Evolutionary conservation across 2,113 vertebrate genomes (phyloP).

Genomic region (Oncorhynchus tshawytscha): DNA sequence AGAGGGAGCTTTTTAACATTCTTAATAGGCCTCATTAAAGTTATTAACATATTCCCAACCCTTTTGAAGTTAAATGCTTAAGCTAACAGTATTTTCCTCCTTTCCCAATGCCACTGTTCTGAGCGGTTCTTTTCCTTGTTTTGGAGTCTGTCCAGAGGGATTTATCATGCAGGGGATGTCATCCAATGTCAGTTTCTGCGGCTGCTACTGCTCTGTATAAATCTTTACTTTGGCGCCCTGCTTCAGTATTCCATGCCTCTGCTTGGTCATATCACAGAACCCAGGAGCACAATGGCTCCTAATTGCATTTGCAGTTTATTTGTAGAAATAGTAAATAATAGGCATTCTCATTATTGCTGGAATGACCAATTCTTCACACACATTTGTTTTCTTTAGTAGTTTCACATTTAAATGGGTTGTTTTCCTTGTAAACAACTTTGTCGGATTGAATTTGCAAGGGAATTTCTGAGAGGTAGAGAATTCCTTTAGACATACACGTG

Average conservation of each 20-base stretch:
- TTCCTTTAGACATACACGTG: conserved; percentile 1
- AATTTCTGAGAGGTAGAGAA: neutral
- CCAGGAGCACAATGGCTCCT: conserved; percentile 49
- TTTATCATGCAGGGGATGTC: conserved; percentile 72
- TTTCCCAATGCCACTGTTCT: conserved; percentile 24
- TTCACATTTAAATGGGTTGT: too few species aligned
- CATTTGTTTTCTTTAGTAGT: too few species aligned
- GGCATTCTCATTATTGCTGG: conserved; percentile 30
- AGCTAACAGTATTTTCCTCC: neutral
- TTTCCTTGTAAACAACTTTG: neutral
- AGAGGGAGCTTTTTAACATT: too few species aligned
- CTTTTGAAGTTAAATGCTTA: neutral
- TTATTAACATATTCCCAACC: neutral
- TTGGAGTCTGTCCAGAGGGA: conserved; percentile 66
- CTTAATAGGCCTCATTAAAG: neutral
- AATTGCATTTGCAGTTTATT: conserved; percentile 43
- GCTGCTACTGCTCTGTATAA: conserved; percentile 73
- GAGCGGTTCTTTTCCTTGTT: conserved; percentile 54
- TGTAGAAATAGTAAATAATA: conserved; percentile 39
- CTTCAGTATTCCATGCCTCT: conserved; percentile 49
- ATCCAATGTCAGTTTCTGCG: conserved; percentile 73
- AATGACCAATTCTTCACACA: too few species aligned
- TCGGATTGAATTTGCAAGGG: neutral
- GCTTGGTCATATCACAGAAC: conserved; percentile 58
- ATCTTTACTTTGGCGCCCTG: conserved; percentile 68